Evolutionary conservation across 2,797 vertebrate species (phyloP), one percentile per base, ranked within the genome.

Genomic region (Harpagifer antarcticus): DNA sequence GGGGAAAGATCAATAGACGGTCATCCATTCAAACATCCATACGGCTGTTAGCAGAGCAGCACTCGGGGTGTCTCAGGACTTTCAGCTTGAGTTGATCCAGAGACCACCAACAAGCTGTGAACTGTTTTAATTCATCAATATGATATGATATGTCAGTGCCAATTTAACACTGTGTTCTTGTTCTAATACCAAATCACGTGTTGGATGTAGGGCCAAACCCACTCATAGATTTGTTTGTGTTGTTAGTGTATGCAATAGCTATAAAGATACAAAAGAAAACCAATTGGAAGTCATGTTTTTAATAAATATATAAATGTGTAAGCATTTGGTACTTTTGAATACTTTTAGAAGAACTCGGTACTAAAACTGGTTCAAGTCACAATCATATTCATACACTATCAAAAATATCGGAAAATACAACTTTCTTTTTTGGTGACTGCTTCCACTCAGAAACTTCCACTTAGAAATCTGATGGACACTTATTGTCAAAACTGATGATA

Each of bases 1-100:
- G 66, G 52, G 58, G 17, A 73, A 42, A 62, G 53, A 83, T 90
- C 86, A 75, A 77, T 83, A 70, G 17, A 53, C 11, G 23, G 53
- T 75, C 44, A 58, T 78, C 23, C 23, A 27, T 27, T 27, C 23
- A 27, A 54, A 76, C 61, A 33, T 74, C 68, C 23, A 44, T n/a
- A 48, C 20, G 64, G 45, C 43, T 54, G 45, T 63, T 59, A 56
- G 31, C 68, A 15, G 63, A 81, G 53, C 61, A 4, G 12, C 48
- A 40, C 13, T 69, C 10, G n/a, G 61, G 67, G 3, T 0, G 10
- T 61, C 40, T 52, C 33, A 10, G 57, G 68, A 56, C 59, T 42
- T 82, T 75, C 62, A 49, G 45, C 44, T 13, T 54, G 20, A 74
- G 42, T 53, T 68, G 19, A 76, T 62, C 15, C 20, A 42, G n/a